Evolutionary conservation across 2,888 invertebrate genomes (phyloP), one percentile per base, ranked within the genome.

Genomic region (Oscheius onirici): DNA sequence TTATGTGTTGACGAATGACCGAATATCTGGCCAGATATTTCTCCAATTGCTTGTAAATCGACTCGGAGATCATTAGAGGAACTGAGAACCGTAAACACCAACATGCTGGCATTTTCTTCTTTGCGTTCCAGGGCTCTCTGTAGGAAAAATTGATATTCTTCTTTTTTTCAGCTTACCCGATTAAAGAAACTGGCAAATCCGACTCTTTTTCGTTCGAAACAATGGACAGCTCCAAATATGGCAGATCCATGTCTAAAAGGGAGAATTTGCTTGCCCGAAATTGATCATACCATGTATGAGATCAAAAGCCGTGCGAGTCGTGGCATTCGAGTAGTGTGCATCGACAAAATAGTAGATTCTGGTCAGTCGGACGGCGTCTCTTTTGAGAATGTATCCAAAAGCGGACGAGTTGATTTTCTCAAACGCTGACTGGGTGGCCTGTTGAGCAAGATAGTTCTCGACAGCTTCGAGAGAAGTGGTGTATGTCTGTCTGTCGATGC

Each of bases 331-430:
- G 40, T 72, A n/a, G 57, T 71, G 52, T 10, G 75, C 72, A 5
- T 73, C 76, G 11, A 67, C 74, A 8, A 76, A n/a, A 26, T 68
- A 78, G 60, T 73, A 78, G n/a, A 78, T 44, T 20, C 78, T 49
- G 22, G 75, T 69, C 6, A 70, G 51, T 5, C 70, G 68, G 17
- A 75, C 20, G 10, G 49, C 17, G 20, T 68, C 49, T 28, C 49
- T 8, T 28, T 41, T 44, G 15, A 24, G 13, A 43, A 55, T 5
- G 22, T 54, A 68, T 5, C 68, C 68, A 41, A n/a, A 24, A n/a
- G 68, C 46, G 10, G 40, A 41, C 17, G 57, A 57, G 34, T 57
- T 44, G 11, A 68, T 26, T 13, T 46, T 24, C 10, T 68, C 57
- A 20, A 55, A 68, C 5, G 57, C 22, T 3, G 34, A 6, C 8